Conservation (phyloP, 1,140 invertebrate genomes). For the Zaprionus lachaisei region DNA sequence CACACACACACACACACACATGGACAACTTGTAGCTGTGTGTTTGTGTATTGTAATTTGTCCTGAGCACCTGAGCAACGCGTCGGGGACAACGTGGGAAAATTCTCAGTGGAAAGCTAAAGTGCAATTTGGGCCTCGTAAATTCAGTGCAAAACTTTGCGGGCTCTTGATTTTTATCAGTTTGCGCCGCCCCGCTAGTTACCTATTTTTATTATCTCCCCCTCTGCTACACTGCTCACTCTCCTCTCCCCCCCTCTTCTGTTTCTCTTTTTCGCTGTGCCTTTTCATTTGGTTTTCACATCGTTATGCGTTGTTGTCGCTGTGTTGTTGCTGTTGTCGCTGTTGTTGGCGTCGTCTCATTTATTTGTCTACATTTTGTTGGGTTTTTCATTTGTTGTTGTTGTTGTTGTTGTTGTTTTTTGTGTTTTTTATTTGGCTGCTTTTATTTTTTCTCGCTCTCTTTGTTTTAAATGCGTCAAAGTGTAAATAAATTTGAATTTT, state of each 20-base stretch:
- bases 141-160: slow-evolving; percentile 75
- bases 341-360: slow-evolving; percentile 66
- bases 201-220: slow-evolving; percentile 48
- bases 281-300: slow-evolving; percentile 82
- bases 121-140: slow-evolving; percentile 74
- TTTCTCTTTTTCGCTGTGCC: slow-evolving; percentile 36
- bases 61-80: slow-evolving; percentile 34
- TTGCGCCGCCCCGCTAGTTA: slow-evolving; percentile 58
- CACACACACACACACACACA: too few species aligned
- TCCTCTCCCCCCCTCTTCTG: slow-evolving; percentile 8
- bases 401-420: slow-evolving; percentile 50
- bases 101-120: slow-evolving; percentile 71
- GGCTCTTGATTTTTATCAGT: slow-evolving; percentile 73
- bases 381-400: slow-evolving; percentile 45
- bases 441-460: slow-evolving; percentile 60
- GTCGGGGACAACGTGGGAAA: slow-evolving; percentile 65
- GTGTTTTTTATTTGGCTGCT: slow-evolving; percentile 31
- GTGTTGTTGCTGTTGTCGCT: slow-evolving; percentile 57
- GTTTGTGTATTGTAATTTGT: slow-evolving; percentile 30
- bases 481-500: slow-evolving; percentile 83
- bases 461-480: slow-evolving; percentile 82
- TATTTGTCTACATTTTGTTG: slow-evolving; percentile 74
- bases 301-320: slow-evolving; percentile 69
- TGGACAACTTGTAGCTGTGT: slow-evolving; percentile 30
- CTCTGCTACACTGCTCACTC: neutral